Conservation (phyloP, 2,888 invertebrate genomes). For the Pseudeuparius sepicola region DNA sequence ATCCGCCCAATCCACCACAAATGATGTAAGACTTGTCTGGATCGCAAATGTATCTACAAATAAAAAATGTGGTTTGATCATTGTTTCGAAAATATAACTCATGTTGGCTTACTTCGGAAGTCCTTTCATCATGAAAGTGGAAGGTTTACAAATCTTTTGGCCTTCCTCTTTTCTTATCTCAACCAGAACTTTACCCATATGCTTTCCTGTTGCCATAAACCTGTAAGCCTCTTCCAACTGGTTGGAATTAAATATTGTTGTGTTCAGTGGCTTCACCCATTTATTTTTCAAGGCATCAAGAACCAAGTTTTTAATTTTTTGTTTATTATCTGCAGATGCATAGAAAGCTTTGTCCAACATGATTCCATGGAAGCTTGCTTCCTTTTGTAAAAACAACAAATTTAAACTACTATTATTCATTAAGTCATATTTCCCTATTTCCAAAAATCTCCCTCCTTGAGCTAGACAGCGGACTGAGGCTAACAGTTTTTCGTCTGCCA, state of each 20-base stretch:
- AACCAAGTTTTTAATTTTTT: conserved; percentile 12
- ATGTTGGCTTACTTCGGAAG: conserved; percentile 13
- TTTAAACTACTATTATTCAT: conserved; percentile 53
- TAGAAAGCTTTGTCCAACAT: conserved; percentile 48
- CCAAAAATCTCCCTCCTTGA: conserved; percentile 59
- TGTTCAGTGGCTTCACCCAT: conserved; percentile 58
- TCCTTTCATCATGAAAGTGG: conserved; percentile 6
- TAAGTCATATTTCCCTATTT: conserved; percentile 81
- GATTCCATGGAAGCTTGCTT: conserved; percentile 67
- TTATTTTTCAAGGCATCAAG: too few species aligned
- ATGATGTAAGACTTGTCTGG: conserved; percentile 34
- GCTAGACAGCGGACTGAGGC: conserved; percentile 57
- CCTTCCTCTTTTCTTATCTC: conserved; percentile 37
- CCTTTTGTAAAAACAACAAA: conserved; percentile 59
- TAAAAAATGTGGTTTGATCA: neutral
- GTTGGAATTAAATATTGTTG: conserved; percentile 51
- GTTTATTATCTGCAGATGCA: conserved; percentile 14
- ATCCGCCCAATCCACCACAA: conserved; percentile 51
- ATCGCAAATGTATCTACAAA: conserved; percentile 36
- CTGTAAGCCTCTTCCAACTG: conserved; percentile 64
- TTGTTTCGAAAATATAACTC: too few species aligned
- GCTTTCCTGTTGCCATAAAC: conserved; percentile 57
- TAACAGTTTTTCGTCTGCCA: conserved; percentile 83
- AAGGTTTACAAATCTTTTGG: too few species aligned
- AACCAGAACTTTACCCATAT: too few species aligned